A percentile compares a stretch with the other conserved stretches of the same genome.
Conservation (phyloP, 2,888 invertebrate species). For the Drosophila conformis region DNA sequence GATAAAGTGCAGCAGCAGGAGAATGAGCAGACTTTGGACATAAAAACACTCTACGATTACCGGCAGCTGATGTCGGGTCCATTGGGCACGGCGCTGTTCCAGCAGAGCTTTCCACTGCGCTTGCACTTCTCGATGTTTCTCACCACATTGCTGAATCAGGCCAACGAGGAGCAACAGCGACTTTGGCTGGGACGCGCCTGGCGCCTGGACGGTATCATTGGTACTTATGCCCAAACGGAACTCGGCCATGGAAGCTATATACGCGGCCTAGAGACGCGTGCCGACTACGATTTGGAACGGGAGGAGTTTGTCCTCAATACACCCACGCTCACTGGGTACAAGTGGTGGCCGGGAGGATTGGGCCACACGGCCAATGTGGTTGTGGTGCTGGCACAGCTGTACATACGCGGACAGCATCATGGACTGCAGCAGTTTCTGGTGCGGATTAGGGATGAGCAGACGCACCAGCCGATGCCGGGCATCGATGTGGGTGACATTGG, state of each 20-base stretch:
- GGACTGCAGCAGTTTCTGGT: slow-evolving; percentile 97
- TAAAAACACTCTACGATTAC: slow-evolving; percentile 64
- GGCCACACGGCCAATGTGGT: slow-evolving; percentile 97
- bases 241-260: slow-evolving; percentile 97
- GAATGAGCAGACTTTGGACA: slow-evolving; percentile 70
- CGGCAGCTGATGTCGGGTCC: slow-evolving; percentile 75
- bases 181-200: slow-evolving; percentile 94
- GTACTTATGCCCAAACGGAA: slow-evolving; percentile 98
- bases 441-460: slow-evolving; percentile 94
- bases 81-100: slow-evolving; percentile 78
- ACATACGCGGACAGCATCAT: slow-evolving; percentile 91
- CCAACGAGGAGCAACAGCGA: slow-evolving; percentile 92
- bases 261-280: slow-evolving; percentile 94
- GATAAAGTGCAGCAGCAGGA: slow-evolving; percentile 81
- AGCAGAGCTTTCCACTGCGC: slow-evolving; percentile 85
- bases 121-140: slow-evolving; percentile 97
- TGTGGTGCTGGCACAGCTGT: slow-evolving; percentile 95
- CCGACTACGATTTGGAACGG: slow-evolving; percentile 92
- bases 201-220: slow-evolving; percentile 92
- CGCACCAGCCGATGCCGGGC: slow-evolving; percentile 93
- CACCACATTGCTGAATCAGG: slow-evolving; percentile 94
- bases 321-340: slow-evolving; percentile 94
- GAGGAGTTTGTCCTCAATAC: slow-evolving; percentile 95
- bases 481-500: slow-evolving; percentile 97
- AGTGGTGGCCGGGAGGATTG: slow-evolving; percentile 99